Conservation (phyloP, 2,888 invertebrate genomes). For the Xiphydria camelus region DNA sequence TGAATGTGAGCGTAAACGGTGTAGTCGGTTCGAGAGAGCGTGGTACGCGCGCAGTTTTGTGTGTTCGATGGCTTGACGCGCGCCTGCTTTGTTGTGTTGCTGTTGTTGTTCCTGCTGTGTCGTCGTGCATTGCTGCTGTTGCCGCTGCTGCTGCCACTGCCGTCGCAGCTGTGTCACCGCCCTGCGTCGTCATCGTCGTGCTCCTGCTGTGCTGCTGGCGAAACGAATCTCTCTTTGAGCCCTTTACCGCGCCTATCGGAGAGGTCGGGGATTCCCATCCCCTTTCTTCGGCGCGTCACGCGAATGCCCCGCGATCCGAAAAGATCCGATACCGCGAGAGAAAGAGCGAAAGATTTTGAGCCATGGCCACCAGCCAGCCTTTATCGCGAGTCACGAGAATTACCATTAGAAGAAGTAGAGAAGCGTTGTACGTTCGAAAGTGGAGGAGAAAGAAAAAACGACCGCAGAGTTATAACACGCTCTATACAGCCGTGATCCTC, state of each 20-base stretch:
- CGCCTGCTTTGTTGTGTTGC: slow-evolving; percentile 47
- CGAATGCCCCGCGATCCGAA: slow-evolving; percentile 1
- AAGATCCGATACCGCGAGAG: slow-evolving; percentile 1
- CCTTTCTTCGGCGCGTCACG: background rate
- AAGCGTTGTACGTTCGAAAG: too few relatives aligned
- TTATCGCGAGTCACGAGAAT: slow-evolving; percentile 11
- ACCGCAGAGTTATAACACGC: too few relatives aligned
- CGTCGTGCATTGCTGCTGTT: too few relatives aligned
- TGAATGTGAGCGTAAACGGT: background rate
- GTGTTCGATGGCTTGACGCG: slow-evolving; percentile 40
- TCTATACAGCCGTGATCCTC: too few relatives aligned
- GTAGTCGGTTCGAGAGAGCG: background rate
- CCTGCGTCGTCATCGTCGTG: background rate
- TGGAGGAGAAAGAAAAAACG: background rate
- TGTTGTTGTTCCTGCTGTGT: too few relatives aligned
- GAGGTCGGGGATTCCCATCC: background rate
- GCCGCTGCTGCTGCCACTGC: slow-evolving; percentile 14
- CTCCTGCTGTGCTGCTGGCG: background rate
- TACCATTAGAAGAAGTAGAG: background rate
- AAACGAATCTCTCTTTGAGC: too few relatives aligned
- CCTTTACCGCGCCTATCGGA: background rate
- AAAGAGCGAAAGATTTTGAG: slow-evolving; percentile 15
- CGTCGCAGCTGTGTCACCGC: background rate
- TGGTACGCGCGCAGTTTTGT: slow-evolving; percentile 7
- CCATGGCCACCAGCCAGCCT: slow-evolving; percentile 39